Evolutionary conservation across 2,888 invertebrate species (phyloP), one percentile per base, ranked within the genome.

Genomic region (Conistra vaccinii): DNA sequence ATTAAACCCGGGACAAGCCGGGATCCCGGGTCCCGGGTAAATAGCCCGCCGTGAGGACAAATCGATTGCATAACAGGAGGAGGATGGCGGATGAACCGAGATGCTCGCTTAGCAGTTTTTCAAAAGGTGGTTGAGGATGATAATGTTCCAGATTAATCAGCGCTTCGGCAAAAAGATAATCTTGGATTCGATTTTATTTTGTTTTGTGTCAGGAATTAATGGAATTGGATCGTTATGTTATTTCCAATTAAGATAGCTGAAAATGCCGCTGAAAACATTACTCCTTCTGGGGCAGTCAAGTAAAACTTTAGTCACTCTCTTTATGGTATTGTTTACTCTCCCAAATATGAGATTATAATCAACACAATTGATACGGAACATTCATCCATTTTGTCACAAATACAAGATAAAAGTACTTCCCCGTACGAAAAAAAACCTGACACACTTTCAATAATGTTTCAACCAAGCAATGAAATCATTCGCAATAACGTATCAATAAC

Each of bases 1-100:
- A 89, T 89, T 89, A 89, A 89, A 88, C 65, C 80, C 78, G 78
- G 78, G 80, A 76, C 79, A 69, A 66, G 81, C 72, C 78, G 73
- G 72, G 76, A 70, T 57, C 71, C 79, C 80, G 75, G 73, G 73
- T 76, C 77, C 74, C 81, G 83, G 78, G 86, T 87, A 88, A 88
- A 84, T 85, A 84, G 76, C 76, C 76, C 68, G 78, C 70, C 80
- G 79, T 80, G 83, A 72, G 77, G 80, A 84, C 81, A 83, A 83
- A 87, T 87, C 83, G 87, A 87, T 87, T 76, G 83, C 77, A 80
- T 81, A 85, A 86, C 73, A 80, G 69, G 72, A 73, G 72, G 69
- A 75, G 69, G 69, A 72, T 42, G 48, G 68, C 26, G 53, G 65
- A 65, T 45, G 67, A 71, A 51, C 83, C 63, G 73, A 71, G 74